These are phyloP conservation scores for Pectinophora gossypiella DNA, from an alignment of 1,140 invertebrate species.

Conservation along the genomic window DNA sequence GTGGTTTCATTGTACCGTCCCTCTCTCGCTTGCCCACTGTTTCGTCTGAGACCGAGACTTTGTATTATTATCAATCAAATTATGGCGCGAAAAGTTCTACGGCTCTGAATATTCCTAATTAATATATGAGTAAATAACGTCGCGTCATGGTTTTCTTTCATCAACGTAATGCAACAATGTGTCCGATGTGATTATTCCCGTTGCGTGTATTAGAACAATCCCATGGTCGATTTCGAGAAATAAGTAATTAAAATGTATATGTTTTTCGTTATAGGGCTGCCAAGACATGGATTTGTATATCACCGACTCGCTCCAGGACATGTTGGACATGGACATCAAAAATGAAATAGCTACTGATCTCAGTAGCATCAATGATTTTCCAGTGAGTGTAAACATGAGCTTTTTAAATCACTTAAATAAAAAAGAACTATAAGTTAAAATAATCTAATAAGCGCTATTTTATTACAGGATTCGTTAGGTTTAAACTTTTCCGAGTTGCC, in stretches of 20 bases:
- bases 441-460: too few species aligned
- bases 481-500: constrained; percentile 80
- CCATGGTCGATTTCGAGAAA: too few species aligned
- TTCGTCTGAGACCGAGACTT: neutral
- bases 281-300: constrained; percentile 78
- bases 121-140: too few species aligned
- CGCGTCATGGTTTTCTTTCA: too few species aligned
- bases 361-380: constrained; percentile 79
- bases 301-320: constrained; percentile 82
- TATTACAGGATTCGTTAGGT: constrained; percentile 67
- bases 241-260: neutral
- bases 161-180: too few species aligned
- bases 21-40: constrained; percentile 29
- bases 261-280: constrained; percentile 64
- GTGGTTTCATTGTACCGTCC: constrained; percentile 42
- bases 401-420: too few species aligned
- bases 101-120: too few species aligned
- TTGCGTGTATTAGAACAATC: too few species aligned
- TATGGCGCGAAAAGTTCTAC: constrained; percentile 25
- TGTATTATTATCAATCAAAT: neutral
- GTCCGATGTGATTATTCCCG: too few species aligned
- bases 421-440: too few species aligned
- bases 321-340: constrained; percentile 89
- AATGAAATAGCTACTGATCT: constrained; percentile 87
- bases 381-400: constrained; percentile 64